These are phyloP conservation scores for Merluccius polli DNA, from an alignment of 2,797 vertebrate genomes.

Conservation along the genomic window DNA sequence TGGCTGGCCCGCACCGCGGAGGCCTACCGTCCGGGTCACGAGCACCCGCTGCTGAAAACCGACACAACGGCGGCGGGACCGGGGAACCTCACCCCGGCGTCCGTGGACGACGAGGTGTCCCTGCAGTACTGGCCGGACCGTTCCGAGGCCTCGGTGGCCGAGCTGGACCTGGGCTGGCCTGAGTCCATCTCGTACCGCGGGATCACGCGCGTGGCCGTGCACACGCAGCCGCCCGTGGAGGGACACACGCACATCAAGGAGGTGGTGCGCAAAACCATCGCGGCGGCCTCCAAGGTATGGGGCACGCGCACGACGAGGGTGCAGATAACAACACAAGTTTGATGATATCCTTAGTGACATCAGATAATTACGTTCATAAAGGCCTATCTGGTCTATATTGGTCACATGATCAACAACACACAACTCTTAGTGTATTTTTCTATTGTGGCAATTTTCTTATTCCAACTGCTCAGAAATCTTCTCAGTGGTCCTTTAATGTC, in stretches of 20 bases:
- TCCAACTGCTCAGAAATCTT: too few relatives aligned
- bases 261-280: constrained; percentile 91
- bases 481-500: not conserved
- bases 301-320: not conserved
- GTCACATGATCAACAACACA: not conserved
- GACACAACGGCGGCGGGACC: constrained; percentile 46
- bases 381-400: too few relatives aligned
- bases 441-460: not conserved
- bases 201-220: constrained; percentile 88
- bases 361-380: too few relatives aligned
- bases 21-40: constrained; percentile 79
- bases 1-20: constrained; percentile 73
- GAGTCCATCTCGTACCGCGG: constrained; percentile 87
- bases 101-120: constrained; percentile 70
- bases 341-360: too few relatives aligned
- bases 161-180: constrained; percentile 94
- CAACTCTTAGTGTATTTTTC: not conserved
- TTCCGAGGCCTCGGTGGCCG: constrained; percentile 87
- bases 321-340: too few relatives aligned
- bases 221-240: constrained; percentile 90
- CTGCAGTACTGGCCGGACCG: constrained; percentile 95
- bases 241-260: constrained; percentile 93
- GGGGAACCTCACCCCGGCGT: constrained; percentile 49
- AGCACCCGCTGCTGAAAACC: constrained; percentile 54
- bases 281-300: constrained; percentile 86